Evolutionary conservation across 2,888 invertebrate species (phyloP), one percentile per base, ranked within the genome.

Genomic region (Lithophane socia): DNA sequence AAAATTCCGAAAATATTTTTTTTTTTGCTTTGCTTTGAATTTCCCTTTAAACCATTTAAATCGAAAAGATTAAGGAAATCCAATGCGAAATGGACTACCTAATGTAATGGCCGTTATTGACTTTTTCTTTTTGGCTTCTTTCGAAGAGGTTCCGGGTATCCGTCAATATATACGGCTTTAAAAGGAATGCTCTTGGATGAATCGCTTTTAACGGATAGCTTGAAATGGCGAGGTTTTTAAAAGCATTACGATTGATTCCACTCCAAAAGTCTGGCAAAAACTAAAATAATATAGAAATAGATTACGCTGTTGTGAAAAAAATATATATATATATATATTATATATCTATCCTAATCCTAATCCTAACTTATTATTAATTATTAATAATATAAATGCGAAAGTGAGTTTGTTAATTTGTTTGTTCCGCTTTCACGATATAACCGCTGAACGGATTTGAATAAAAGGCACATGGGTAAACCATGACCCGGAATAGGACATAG

Each of bases 111-210:
- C 70, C 49, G 21, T 9, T 72, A 47, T 42, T 12, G 47, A 29
- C 49, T 29, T 68, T 68, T 75, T 66, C 64, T 66, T 80, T 75
- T 75, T 64, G 13, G 58, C 3, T 75, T 29, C 18, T 49, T 72
- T 47, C 52, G n/a, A 52, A 56, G 52, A 49, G 60, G 37, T 69
- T 69, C 63, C 47, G 54, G 44, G 58, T 61, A 60, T 71, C 79
- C 16, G 47, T 80, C 44, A 8, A 80, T 77, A 80, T 56, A 77
- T 64, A n/a, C 2, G 10, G 49, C 37, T 80, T 37, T 63, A 56
- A 74, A 49, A 56, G n/a, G n/a, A 74, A 74, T 29, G 42, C 42
- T 63, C 3, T 60, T 44, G 7, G 24, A 18, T 16, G n/a, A n/a
- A 44, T 16, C 12, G 12, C n/a, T 72, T 79, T 29, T 24, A n/a